These are phyloP conservation scores for Tokudaia tokunoshimensis DNA, from an alignment of 2,797 vertebrate genomes.

Conservation along the genomic window DNA sequence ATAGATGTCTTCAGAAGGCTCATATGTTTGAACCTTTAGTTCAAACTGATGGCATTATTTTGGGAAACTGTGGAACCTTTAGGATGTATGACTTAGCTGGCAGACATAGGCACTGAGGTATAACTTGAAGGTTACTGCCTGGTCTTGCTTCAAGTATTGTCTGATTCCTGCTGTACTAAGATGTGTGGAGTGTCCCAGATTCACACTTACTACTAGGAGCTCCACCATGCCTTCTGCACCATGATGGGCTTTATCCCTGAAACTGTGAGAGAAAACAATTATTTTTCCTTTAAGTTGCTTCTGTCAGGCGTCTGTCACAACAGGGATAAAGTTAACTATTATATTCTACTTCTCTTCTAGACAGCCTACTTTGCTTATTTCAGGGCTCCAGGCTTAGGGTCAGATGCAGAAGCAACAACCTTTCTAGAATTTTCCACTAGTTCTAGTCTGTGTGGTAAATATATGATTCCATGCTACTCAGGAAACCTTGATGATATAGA, in stretches of 20 bases:
- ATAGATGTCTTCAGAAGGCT: not conserved
- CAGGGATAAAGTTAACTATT: not conserved
- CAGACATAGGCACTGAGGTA: not conserved
- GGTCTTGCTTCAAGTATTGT: not conserved
- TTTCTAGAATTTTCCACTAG: constrained; percentile 23
- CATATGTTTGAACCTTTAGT: not conserved
- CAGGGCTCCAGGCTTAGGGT: not conserved
- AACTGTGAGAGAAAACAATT: not conserved
- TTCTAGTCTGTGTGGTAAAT: not conserved
- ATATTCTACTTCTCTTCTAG: not conserved
- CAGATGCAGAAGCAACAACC: not conserved
- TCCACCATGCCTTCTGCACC: not conserved
- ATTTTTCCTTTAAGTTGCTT: not conserved
- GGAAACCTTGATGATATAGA: constrained; percentile 5
- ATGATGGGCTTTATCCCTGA: not conserved
- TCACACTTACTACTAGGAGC: not conserved
- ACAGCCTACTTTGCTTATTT: not conserved
- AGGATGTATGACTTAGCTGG: not conserved
- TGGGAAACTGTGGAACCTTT: not conserved
- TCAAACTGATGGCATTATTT: not conserved
- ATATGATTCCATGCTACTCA: not conserved
- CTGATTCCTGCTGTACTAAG: not conserved
- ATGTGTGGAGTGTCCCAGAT: not conserved
- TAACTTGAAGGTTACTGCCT: not conserved
- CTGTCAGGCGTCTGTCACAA: not conserved